Base-by-base conservation (phyloP, 2,888 invertebrate species). In the Druceiella hillmani region DNA sequence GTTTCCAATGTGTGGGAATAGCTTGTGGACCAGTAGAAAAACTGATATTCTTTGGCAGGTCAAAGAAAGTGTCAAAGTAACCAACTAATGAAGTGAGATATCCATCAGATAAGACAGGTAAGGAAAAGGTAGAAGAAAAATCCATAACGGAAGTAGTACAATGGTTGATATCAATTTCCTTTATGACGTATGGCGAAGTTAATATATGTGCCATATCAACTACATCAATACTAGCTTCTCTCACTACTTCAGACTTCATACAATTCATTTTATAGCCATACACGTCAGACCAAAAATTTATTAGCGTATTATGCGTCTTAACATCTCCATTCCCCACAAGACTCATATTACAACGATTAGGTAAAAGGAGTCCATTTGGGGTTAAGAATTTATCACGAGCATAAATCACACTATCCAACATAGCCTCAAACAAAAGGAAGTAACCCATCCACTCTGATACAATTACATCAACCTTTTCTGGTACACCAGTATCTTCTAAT, bases 361-460 rank as follows among this genome's bases (percentile, higher is more conserved):
- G 95, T 49, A 94, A 64, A 33, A 95, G 69, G 10, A 79, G 55
- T 0, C 95, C 95, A 42, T 76, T 83, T 16, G 79, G 74, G 36
- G 76, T 79, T 4, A 97, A 74, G 59, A 81, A 87, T 50, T 82
- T 78, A 52, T 95, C 84, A 52, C 93, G 76, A 0, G 92, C 91
- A 61, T 85, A 86, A 46, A 98, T 80, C 7, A 97, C 84, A 57
- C 91, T 90, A 56, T 95, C 94, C 41, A 97, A 60, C 97, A 98
- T 98, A 28, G 92, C 94, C 69, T 98, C 97, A 61, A 91, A 97
- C 2, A 97, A 65, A 25, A 98, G 70, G 59, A 97, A 95, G 61
- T 98, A 98, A 1, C 97, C 97, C 97, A 98, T 98, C 94, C 95
- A 98, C 62, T 98, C 97, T 0, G 95, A 95, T 3, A 98, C 82